These are phyloP conservation scores for Pemphigus obesinymphae DNA, from an alignment of 1,140 invertebrate genomes.

Conservation along the genomic window DNA sequence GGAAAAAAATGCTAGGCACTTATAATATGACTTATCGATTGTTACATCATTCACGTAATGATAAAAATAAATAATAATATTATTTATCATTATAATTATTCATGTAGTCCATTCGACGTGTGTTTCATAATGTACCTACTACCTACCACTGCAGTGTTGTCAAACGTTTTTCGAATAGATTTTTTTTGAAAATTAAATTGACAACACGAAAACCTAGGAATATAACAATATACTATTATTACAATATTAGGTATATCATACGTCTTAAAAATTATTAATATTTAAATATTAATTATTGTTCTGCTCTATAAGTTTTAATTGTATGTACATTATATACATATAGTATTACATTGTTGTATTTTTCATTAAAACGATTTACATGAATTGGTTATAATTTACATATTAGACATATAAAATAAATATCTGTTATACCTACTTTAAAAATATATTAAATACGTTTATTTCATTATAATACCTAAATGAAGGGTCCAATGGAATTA, in stretches of 20 bases:
- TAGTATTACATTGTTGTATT: not conserved
- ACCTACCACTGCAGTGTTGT: not conserved
- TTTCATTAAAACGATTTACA: not conserved
- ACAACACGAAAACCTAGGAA: too few species aligned
- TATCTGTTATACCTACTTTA: not conserved
- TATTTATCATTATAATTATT: not conserved
- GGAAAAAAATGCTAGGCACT: not conserved
- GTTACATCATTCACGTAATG: not conserved
- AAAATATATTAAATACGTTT: not conserved
- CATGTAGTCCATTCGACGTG: not conserved
- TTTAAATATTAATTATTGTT: not conserved
- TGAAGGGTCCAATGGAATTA: too few species aligned
- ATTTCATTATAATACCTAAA: too few species aligned
- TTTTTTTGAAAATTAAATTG: too few species aligned
- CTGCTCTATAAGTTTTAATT: not conserved
- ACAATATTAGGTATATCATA: too few species aligned
- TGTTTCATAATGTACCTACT: not conserved
- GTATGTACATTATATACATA: not conserved
- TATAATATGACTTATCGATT: not conserved
- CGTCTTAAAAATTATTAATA: not conserved
- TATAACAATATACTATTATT: too few species aligned
- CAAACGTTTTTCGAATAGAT: too few species aligned
- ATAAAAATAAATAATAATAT: not conserved
- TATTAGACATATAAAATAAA: not conserved
- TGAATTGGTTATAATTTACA: not conserved